These are phyloP conservation scores for Etheostoma cragini DNA, from an alignment of 2,113 vertebrate species.

Conservation along the genomic window DNA sequence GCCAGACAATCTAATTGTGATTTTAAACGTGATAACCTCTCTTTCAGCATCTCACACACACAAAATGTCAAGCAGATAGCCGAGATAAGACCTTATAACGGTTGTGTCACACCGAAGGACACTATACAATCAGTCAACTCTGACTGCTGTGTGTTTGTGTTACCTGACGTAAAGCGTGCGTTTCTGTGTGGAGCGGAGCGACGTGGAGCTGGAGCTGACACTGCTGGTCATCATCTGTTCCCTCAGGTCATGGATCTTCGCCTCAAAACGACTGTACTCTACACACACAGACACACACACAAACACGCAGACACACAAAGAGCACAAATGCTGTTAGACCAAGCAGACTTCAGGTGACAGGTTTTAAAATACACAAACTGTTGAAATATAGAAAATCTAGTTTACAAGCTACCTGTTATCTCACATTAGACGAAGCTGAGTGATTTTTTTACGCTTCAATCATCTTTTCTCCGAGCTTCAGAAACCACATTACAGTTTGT, in stretches of 20 bases:
- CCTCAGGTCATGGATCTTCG: slow-evolving; percentile 97
- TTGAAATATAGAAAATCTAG: neutral
- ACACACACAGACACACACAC: slow-evolving; percentile 17
- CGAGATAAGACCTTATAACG: slow-evolving; percentile 63
- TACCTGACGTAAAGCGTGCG: slow-evolving; percentile 81
- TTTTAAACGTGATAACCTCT: slow-evolving; percentile 55
- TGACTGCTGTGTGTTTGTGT: slow-evolving; percentile 5
- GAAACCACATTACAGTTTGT: neutral
- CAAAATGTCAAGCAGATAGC: slow-evolving; percentile 29
- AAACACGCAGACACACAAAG: slow-evolving; percentile 21
- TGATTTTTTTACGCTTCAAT: slow-evolving; percentile 22
- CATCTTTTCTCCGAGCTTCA: slow-evolving; percentile 14
- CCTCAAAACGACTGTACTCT: slow-evolving; percentile 98
- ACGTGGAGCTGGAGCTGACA: slow-evolving; percentile 96
- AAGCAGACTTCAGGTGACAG: neutral
- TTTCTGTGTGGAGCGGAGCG: slow-evolving; percentile 95
- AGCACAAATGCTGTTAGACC: slow-evolving; percentile 23
- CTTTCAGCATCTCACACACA: slow-evolving; percentile 25
- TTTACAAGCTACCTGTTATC: slow-evolving; percentile 15
- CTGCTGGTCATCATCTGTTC: slow-evolving; percentile 99
- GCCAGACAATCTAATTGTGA: slow-evolving; percentile 48
- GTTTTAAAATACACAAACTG: neutral
- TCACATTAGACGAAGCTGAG: neutral
- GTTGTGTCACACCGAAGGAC: slow-evolving; percentile 54
- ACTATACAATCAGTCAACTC: slow-evolving; percentile 52